A percentile compares a stretch with the other conserved stretches of the same genome.
phyloP scores from a whole-genome alignment of 2,797 vertebrate genomes.

The Parambassis ranga region DNA sequence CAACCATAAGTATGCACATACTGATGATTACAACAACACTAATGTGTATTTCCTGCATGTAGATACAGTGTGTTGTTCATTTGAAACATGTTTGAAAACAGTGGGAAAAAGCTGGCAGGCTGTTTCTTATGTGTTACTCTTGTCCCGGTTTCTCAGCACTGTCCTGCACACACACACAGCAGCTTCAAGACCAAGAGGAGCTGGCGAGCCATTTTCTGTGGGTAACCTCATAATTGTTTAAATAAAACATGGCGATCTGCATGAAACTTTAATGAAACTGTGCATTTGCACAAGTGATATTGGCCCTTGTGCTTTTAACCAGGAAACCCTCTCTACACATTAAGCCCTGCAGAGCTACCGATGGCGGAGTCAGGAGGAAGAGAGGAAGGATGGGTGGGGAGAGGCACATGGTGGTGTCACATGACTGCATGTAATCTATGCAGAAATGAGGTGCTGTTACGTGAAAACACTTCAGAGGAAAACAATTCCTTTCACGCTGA shows the following conservation, averaged over 20 bases:
- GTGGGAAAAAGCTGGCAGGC: constrained; percentile 27
- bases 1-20: background rate
- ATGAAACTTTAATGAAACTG: constrained; percentile 79
- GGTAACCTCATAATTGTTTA: constrained; percentile 79
- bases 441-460: constrained; percentile 3
- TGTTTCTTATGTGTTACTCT: constrained; percentile 35
- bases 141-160: constrained; percentile 47
- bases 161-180: constrained; percentile 10
- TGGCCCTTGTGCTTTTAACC: constrained; percentile 70
- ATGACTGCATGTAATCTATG: constrained; percentile 7
- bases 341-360: constrained; percentile 47
- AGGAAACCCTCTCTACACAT: constrained; percentile 66
- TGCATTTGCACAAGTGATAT: constrained; percentile 77
- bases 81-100: constrained; percentile 1
- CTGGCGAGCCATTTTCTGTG: constrained; percentile 55
- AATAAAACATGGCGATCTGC: constrained; percentile 79
- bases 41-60: background rate
- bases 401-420: constrained; percentile 16
- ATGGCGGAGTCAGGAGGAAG: constrained; percentile 10
- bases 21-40: background rate
- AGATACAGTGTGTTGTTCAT: background rate
- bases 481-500: background rate
- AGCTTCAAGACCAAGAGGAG: constrained; percentile 31
- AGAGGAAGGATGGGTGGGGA: background rate
- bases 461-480: background rate